Evolutionary conservation across 2,888 invertebrate genomes (phyloP).

Genomic region (Cephus pygmeus): DNA sequence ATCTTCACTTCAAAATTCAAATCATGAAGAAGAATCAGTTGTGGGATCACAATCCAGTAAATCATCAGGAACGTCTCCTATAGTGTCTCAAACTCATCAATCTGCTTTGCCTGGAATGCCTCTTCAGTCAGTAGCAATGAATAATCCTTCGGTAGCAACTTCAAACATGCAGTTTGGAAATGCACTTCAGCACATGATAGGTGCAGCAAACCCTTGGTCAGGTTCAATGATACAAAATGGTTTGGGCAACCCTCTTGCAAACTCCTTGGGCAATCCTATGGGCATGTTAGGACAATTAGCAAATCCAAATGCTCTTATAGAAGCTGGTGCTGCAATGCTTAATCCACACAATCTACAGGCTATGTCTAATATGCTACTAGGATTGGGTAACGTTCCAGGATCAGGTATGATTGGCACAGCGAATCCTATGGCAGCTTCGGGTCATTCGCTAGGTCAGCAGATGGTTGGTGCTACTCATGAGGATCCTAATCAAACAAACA

Average conservation of each 20-base stretch:
- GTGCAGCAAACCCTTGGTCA: neutral
- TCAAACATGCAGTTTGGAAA: neutral
- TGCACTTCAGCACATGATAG: neutral
- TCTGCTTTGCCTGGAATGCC: neutral
- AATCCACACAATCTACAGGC: conserved; percentile 8
- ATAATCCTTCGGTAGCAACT: neutral
- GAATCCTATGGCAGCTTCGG: neutral
- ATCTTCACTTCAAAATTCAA: neutral
- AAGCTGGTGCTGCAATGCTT: neutral
- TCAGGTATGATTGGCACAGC: neutral
- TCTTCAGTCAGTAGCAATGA: neutral
- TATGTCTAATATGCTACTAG: conserved; percentile 2
- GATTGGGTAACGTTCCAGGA: neutral
- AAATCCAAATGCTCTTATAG: neutral
- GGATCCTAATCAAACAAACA: neutral
- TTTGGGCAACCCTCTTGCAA: neutral
- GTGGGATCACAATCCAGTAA: neutral
- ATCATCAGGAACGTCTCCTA: neutral
- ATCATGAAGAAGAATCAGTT: neutral
- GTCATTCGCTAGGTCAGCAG: neutral
- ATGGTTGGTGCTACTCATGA: neutral
- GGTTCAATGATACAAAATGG: neutral
- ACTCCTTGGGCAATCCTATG: neutral
- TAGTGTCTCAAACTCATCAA: neutral
- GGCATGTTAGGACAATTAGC: neutral